A percentile compares a stretch with the other conserved stretches of the same genome.
These are phyloP conservation scores for Xestobium rufovillosum DNA, from an alignment of 2,888 invertebrate species.

Conservation along the genomic window DNA sequence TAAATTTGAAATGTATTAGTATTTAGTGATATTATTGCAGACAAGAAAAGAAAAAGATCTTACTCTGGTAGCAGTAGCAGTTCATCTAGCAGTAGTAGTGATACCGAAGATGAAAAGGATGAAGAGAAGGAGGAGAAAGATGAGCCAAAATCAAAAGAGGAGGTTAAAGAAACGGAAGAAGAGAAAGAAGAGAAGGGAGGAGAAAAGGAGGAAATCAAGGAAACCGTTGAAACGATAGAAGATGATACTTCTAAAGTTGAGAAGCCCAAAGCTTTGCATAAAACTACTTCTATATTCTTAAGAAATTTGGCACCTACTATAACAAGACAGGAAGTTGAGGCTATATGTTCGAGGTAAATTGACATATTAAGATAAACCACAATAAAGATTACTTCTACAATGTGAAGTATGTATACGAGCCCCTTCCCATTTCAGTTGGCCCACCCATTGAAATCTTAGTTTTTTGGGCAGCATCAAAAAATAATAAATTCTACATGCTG, in stretches of 20 bases:
- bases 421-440: background rate
- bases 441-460: no score
- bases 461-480: no score
- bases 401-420: no score
- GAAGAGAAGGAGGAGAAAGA: conserved; percentile 32
- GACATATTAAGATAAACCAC: conserved; percentile 35
- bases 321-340: conserved; percentile 94
- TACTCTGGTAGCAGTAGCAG: conserved; percentile 48
- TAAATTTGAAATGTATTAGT: conserved; percentile 1
- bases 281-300: conserved; percentile 94
- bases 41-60: conserved; percentile 44
- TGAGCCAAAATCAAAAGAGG: conserved; percentile 30
- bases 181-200: conserved; percentile 34
- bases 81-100: conserved; percentile 46
- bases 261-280: conserved; percentile 72
- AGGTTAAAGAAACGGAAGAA: conserved; percentile 34
- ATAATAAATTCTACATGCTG: no score
- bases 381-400: no score
- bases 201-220: conserved; percentile 43
- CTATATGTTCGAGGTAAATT: conserved; percentile 49
- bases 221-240: conserved; percentile 42
- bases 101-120: conserved; percentile 41
- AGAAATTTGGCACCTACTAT: conserved; percentile 93
- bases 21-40: conserved; percentile 16
- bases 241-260: conserved; percentile 44